phyloP scores from a whole-genome alignment of 2,797 vertebrate species.

The Sebastiscus tertius region DNA sequence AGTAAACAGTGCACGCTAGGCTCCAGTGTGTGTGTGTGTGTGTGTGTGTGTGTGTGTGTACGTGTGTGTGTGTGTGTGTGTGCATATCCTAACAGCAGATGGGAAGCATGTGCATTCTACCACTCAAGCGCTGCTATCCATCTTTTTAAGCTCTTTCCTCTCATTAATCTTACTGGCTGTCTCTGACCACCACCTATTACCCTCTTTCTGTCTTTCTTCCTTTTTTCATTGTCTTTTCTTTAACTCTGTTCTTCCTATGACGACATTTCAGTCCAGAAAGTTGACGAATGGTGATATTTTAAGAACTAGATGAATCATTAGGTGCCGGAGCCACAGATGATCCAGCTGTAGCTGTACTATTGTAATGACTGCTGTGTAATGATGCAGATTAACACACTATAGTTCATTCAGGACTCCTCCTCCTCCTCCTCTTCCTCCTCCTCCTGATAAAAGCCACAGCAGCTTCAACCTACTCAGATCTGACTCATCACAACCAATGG shows the following conservation, averaged over 20 bases:
- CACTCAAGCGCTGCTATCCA: neutral
- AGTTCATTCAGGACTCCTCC: neutral
- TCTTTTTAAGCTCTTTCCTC: slow-evolving; percentile 1
- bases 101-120: neutral
- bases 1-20: too few species aligned
- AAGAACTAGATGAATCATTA: neutral
- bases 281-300: neutral
- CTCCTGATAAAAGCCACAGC: neutral
- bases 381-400: neutral
- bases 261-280: too few species aligned
- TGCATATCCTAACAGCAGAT: neutral
- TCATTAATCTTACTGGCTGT: neutral
- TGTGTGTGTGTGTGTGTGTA: too few species aligned
- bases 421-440: neutral
- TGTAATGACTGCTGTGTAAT: neutral
- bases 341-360: neutral
- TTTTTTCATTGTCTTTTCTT: neutral
- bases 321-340: neutral
- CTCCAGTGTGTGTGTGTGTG: neutral
- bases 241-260: too few species aligned
- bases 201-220: neutral
- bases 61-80: neutral
- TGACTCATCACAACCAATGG: too few species aligned
- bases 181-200: slow-evolving; percentile 1
- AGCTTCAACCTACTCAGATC: neutral